Conservation (phyloP, 2,113 vertebrate genomes). For the Dasyornis broadbenti region DNA sequence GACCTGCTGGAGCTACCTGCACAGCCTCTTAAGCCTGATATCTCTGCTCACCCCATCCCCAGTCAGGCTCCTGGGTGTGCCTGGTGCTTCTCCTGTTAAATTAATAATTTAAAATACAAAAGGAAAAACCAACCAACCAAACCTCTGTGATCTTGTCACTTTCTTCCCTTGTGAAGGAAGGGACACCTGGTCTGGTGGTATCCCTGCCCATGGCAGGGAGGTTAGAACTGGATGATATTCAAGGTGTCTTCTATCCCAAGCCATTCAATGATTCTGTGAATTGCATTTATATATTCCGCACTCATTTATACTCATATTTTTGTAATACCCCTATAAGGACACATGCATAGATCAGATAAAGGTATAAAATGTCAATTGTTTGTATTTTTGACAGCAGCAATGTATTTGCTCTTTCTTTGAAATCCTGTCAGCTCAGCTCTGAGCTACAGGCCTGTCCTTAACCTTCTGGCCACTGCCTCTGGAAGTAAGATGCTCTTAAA, state of each 20-base stretch:
- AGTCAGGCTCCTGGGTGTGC: not conserved
- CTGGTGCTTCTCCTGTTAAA: not conserved
- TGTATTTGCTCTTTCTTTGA: not conserved
- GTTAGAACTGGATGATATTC: not conserved
- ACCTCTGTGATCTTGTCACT: not conserved
- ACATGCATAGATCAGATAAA: not conserved
- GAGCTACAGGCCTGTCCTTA: not conserved
- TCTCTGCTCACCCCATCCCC: not conserved
- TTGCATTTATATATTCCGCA: not conserved
- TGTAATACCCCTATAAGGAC: not conserved
- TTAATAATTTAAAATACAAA: not conserved
- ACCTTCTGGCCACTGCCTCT: not conserved
- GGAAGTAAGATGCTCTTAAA: not conserved
- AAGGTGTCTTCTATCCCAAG: not conserved
- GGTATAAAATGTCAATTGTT: not conserved
- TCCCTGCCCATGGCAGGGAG: not conserved
- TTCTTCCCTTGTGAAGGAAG: not conserved
- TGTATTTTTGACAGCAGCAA: not conserved
- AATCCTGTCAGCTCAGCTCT: not conserved
- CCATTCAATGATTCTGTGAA: not conserved
- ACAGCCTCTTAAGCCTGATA: not conserved
- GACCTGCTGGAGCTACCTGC: not conserved
- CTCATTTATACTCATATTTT: not conserved
- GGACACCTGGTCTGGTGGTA: not conserved
- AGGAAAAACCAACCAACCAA: rapidly evolving